These are phyloP conservation scores for Kuschelorhynchus macadamiae DNA, from an alignment of 2,888 invertebrate species.

Conservation along the genomic window DNA sequence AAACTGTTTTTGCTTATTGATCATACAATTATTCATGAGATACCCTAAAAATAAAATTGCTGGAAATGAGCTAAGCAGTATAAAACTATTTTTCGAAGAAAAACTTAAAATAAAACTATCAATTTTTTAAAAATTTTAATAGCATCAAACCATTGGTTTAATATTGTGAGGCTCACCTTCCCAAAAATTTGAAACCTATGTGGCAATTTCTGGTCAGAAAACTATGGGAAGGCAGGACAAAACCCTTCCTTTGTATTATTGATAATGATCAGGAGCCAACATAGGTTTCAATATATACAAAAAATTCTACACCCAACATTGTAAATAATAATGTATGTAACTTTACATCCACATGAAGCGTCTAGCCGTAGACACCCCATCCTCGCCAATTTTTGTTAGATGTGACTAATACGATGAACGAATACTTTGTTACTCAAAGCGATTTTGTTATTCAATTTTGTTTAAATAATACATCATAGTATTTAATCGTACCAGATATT, in stretches of 20 bases:
- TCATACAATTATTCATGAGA: conserved; percentile 53
- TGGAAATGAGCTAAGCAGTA: too few species aligned
- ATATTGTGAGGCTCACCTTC: too few species aligned
- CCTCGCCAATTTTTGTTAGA: conserved; percentile 48
- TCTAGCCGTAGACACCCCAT: conserved; percentile 63
- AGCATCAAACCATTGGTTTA: too few species aligned
- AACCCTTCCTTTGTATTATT: too few species aligned
- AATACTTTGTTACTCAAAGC: conserved; percentile 31
- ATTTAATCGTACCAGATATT: too few species aligned
- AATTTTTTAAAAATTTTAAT: too few species aligned
- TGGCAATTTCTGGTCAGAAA: too few species aligned
- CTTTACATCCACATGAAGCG: conserved; percentile 65
- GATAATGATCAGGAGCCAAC: too few species aligned
- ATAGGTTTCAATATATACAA: conserved; percentile 23
- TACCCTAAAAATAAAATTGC: not conserved
- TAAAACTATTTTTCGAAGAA: too few species aligned
- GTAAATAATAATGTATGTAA: conserved; percentile 53
- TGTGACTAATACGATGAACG: conserved; percentile 47
- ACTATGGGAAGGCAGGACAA: too few species aligned
- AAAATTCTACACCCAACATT: conserved; percentile 29
- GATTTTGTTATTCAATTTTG: not conserved
- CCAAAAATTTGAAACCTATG: too few species aligned
- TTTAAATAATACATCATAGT: not conserved
- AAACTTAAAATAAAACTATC: too few species aligned
- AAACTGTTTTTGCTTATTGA: conserved; percentile 58